Evolutionary conservation across 2,113 vertebrate species (phyloP).

Genomic region (Corythoichthys intestinalis): DNA sequence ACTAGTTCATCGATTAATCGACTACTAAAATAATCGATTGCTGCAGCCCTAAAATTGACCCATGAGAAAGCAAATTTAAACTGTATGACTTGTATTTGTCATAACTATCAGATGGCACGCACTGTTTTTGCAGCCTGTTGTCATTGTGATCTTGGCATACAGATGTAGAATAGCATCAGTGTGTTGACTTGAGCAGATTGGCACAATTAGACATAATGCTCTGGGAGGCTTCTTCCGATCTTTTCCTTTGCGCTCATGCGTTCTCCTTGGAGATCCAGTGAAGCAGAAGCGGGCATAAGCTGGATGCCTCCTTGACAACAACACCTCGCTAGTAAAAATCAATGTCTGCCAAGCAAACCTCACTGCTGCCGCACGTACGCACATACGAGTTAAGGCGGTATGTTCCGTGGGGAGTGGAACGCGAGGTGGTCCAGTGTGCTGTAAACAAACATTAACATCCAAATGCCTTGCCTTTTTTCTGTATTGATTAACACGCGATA

Average conservation of each 20-base stretch:
- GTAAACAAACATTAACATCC: slow-evolving; percentile 44
- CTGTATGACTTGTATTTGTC: neutral
- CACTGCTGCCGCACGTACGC: slow-evolving; percentile 59
- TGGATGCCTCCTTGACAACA: slow-evolving; percentile 61
- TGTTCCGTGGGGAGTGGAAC: slow-evolving; percentile 57
- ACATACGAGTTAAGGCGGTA: slow-evolving; percentile 59
- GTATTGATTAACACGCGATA: slow-evolving; percentile 49
- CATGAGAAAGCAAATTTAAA: neutral
- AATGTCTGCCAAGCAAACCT: slow-evolving; percentile 71
- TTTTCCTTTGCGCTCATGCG: slow-evolving; percentile 24
- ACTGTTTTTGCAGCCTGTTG: neutral
- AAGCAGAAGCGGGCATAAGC: slow-evolving; percentile 47
- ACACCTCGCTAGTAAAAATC: slow-evolving; percentile 70
- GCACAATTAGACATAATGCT: slow-evolving; percentile 15
- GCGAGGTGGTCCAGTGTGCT: slow-evolving; percentile 47
- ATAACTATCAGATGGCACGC: neutral
- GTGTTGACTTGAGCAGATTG: neutral
- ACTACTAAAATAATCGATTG: no score
- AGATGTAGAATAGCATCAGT: neutral
- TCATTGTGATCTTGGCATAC: neutral
- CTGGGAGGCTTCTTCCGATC: neutral
- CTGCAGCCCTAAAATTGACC: no score
- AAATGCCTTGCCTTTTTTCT: slow-evolving; percentile 48
- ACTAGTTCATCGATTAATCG: no score
- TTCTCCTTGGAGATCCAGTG: slow-evolving; percentile 42